A percentile compares a stretch with the other conserved stretches of the same genome.
These are phyloP conservation scores for Oegoconia quadripuncta DNA, from an alignment of 2,888 invertebrate genomes.

Conservation along the genomic window DNA sequence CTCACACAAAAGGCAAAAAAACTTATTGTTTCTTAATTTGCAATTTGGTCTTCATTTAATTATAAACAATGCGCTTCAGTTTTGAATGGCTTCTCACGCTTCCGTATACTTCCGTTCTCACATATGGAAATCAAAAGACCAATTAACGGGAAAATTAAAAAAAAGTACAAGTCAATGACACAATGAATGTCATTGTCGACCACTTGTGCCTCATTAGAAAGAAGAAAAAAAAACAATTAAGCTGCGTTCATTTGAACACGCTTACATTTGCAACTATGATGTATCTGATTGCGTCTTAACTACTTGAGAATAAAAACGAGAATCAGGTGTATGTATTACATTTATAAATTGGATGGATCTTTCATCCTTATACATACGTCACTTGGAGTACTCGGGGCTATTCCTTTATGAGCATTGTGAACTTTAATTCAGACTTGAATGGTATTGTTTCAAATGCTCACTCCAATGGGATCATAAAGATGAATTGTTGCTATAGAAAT, in stretches of 20 bases:
- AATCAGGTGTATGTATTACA: background rate
- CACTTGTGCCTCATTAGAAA: constrained; percentile 75
- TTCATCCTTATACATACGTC: constrained; percentile 52
- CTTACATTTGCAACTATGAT: constrained; percentile 5
- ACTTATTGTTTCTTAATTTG: constrained; percentile 7
- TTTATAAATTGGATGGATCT: background rate
- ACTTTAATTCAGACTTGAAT: constrained; percentile 63
- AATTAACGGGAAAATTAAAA: constrained; percentile 57
- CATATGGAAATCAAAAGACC: constrained; percentile 51
- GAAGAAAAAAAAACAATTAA: constrained; percentile 69
- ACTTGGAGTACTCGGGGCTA: constrained; percentile 50
- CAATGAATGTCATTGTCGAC: constrained; percentile 69
- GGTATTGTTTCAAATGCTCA: constrained; percentile 65
- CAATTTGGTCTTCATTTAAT: constrained; percentile 6
- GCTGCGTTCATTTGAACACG: constrained; percentile 46
- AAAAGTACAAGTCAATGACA: constrained; percentile 54
- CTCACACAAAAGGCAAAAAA: background rate
- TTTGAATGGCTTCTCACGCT: too few relatives aligned
- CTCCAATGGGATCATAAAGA: constrained; percentile 22
- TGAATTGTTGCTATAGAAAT: constrained; percentile 8
- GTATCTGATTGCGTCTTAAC: background rate
- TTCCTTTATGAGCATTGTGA: constrained; percentile 74
- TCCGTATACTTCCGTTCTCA: constrained; percentile 35
- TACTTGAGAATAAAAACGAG: constrained; percentile 3
- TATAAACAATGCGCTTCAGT: too few relatives aligned